phyloP scores from a whole-genome alignment of 2,888 invertebrate genomes.

The Acleris emargana region DNA sequence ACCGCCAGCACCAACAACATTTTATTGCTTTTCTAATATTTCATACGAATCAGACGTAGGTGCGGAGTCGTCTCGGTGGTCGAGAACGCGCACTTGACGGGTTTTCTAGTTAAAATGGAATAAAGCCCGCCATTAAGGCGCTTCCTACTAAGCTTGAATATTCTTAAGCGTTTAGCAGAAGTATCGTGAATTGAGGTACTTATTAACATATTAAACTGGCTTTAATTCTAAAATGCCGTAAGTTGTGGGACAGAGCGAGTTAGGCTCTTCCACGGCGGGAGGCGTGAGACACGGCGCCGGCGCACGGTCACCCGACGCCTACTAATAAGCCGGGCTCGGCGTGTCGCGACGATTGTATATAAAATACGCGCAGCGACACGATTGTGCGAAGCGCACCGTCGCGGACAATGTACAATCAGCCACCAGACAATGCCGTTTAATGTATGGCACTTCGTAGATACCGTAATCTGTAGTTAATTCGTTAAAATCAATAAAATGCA shows the following conservation, averaged over 20 bases:
- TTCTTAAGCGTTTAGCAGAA: constrained; percentile 45
- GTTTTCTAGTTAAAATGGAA: constrained; percentile 50
- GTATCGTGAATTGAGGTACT: constrained; percentile 25
- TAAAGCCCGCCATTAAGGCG: constrained; percentile 41
- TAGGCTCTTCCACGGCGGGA: not conserved
- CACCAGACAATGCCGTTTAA: not conserved
- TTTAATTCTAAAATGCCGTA: constrained; percentile 18
- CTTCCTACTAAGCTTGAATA: constrained; percentile 54
- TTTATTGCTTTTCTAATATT: no score
- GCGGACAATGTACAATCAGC: not conserved
- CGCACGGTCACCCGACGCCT: constrained; percentile 23
- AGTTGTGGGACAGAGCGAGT: not conserved
- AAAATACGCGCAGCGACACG: constrained; percentile 13
- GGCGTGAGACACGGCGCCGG: no score
- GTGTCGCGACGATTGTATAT: constrained; percentile 10
- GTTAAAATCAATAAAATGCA: no score
- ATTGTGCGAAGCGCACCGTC: constrained; percentile 1
- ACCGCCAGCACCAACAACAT: no score
- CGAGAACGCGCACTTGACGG: no score
- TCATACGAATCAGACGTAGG: no score
- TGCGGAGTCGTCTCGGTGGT: no score
- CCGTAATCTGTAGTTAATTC: no score
- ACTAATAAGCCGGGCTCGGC: constrained; percentile 20
- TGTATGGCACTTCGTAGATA: no score
- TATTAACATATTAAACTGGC: constrained; percentile 19